Percentiles rank a stretch among this genome's conserved stretches.
Conservation (phyloP, 2,888 invertebrate species). For the Hirtodrosophila cameraria region DNA sequence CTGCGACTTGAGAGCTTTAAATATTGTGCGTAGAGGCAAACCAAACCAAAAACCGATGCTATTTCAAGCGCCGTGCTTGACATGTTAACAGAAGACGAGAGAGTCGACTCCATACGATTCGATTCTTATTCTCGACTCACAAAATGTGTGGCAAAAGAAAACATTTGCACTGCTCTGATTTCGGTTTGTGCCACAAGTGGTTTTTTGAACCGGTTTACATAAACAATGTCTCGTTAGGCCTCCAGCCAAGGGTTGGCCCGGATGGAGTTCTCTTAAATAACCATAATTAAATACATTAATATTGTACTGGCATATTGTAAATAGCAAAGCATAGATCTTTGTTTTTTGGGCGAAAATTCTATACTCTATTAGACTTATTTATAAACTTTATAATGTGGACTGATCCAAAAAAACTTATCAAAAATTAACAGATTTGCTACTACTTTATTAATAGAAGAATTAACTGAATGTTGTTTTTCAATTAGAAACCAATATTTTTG, state of each 20-base stretch:
- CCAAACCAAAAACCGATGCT: conserved; percentile 29
- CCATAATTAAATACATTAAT: conserved; percentile 58
- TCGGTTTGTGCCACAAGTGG: conserved; percentile 34
- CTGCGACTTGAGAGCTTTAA: conserved; percentile 36
- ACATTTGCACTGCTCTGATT: conserved; percentile 52
- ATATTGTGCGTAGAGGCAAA: conserved; percentile 37
- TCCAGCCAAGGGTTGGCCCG: conserved; percentile 3
- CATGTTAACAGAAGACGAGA: conserved; percentile 39
- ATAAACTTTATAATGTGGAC: too few relatives aligned
- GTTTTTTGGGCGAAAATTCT: background rate
- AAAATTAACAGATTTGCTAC: too few relatives aligned
- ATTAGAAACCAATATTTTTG: too few relatives aligned
- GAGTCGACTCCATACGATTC: conserved; percentile 39
- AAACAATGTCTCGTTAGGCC: conserved; percentile 49
- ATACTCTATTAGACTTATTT: background rate
- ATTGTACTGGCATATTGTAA: conserved; percentile 10
- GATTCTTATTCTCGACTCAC: conserved; percentile 18
- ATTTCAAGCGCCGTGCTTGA: conserved; percentile 72
- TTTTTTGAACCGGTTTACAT: conserved; percentile 63
- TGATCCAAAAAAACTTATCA: too few relatives aligned
- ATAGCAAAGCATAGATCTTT: background rate
- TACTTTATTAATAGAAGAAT: too few relatives aligned
- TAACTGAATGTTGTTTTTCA: too few relatives aligned
- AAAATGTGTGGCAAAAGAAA: conserved; percentile 54
- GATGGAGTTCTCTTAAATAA: conserved; percentile 42